phyloP scores from a whole-genome alignment of 2,888 invertebrate genomes.

The Leucoma salicis region DNA sequence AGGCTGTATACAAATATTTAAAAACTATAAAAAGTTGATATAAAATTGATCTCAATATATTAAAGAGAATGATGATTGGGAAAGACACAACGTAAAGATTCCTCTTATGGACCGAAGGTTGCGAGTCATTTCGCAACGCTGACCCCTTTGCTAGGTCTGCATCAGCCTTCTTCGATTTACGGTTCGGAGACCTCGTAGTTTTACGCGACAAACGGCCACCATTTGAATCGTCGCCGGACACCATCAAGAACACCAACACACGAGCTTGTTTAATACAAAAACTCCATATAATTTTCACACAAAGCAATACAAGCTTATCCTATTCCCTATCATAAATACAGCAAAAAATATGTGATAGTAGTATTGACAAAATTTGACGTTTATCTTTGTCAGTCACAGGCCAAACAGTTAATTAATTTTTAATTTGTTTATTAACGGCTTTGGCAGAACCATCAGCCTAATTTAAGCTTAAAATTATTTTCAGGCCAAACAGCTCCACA shows the following conservation, averaged over 20 bases:
- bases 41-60: slow-evolving; percentile 89
- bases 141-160: slow-evolving; percentile 83
- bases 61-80: slow-evolving; percentile 93
- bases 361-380: slow-evolving; percentile 50
- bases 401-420: too few relatives aligned
- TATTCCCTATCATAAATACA: slow-evolving; percentile 60
- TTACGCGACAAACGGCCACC: slow-evolving; percentile 85
- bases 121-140: slow-evolving; percentile 83
- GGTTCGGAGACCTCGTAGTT: slow-evolving; percentile 85
- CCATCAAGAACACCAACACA: slow-evolving; percentile 77
- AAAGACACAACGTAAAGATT: slow-evolving; percentile 94
- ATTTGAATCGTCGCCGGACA: slow-evolving; percentile 83
- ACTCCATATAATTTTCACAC: slow-evolving; percentile 68
- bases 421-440: too few relatives aligned
- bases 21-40: slow-evolving; percentile 94
- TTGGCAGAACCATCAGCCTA: too few relatives aligned
- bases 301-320: slow-evolving; percentile 65
- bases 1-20: slow-evolving; percentile 92
- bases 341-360: slow-evolving; percentile 36
- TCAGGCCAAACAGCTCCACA: too few relatives aligned
- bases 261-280: slow-evolving; percentile 64
- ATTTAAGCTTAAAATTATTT: too few relatives aligned
- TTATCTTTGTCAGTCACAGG: slow-evolving; percentile 28
- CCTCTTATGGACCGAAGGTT: slow-evolving; percentile 92
- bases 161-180: slow-evolving; percentile 84